Percentiles rank a stretch among this genome's conserved stretches.
phyloP scores from a whole-genome alignment of 2,888 invertebrate genomes.

The Hoplodrina blanda region DNA sequence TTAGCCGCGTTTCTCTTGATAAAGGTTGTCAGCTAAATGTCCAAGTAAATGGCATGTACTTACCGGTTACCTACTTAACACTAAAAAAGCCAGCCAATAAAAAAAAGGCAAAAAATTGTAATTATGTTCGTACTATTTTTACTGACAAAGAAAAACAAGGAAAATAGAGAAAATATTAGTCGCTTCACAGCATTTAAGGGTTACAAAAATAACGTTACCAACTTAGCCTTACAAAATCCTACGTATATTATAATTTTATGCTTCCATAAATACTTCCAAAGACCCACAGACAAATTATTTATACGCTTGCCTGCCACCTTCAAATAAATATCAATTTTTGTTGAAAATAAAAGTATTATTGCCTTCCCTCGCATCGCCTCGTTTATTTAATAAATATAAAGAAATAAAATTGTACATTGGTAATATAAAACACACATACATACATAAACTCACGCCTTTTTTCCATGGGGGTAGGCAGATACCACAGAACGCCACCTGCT shows the following conservation, averaged over 20 bases:
- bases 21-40: too few relatives aligned
- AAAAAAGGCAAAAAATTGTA: too few relatives aligned
- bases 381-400: slow-evolving; percentile 30
- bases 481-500: too few relatives aligned
- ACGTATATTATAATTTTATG: slow-evolving; percentile 9
- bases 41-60: too few relatives aligned
- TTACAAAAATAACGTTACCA: neutral
- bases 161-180: neutral
- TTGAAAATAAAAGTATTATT: slow-evolving; percentile 33
- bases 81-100: too few relatives aligned
- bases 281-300: slow-evolving; percentile 13
- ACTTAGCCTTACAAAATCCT: neutral
- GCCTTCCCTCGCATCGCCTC: neutral
- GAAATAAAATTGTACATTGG: too few relatives aligned
- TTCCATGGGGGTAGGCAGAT: too few relatives aligned
- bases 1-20: neutral
- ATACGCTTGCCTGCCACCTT: neutral
- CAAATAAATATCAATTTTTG: slow-evolving; percentile 30
- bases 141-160: neutral
- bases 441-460: too few relatives aligned
- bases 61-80: too few relatives aligned
- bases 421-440: too few relatives aligned
- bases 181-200: neutral
- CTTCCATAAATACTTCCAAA: neutral
- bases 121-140: too few relatives aligned